Evolutionary conservation across 2,888 invertebrate genomes (phyloP), one percentile per base, ranked within the genome.

Genomic region (Stenotaenia linearis): DNA sequence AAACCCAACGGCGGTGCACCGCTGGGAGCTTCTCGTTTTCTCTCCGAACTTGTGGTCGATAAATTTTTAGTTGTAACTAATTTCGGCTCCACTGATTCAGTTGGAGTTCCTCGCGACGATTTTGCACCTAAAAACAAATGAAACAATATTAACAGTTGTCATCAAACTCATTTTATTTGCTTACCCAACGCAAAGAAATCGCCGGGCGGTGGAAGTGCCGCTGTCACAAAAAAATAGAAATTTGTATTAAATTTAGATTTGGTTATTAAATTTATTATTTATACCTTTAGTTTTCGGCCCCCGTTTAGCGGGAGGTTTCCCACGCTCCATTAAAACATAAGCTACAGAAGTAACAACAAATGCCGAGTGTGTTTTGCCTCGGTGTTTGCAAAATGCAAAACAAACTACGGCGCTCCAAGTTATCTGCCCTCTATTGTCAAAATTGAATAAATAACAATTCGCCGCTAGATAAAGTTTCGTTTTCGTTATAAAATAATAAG

Each of bases 1-100:
- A 85, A 83, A 28, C 85, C 82, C 25, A 77, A 81, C 2, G 83
- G 79, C n/a, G 86, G 83, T 78, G 85, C 83, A 30, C 85, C 82
- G 80, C 85, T 85, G 0, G 86, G 83, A 0, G 85, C 82, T 0
- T 88, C 86, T 83, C 91, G 45, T 91, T 61, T 90, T 85, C 83
- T 91, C 90, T 83, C 91, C 90, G 25, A 90, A 88, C 0, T 77
- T 12, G 75, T 40, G 30, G 79, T 76, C 18, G 79, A 10, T 21
- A 77, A n/a, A 1, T 81, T 88, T 83, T 94, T 94, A 30, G 93
- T 89, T 83, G 93, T 93, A 61, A 32, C 81, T 56, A 89, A 89
- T 3, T 85, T 86, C 12, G 28, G 77, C 45, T 77, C 37, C 1
- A 21, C 23, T 40, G 77, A 21, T 21, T 45, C 45, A n/a, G 79